phyloP scores from a whole-genome alignment of 2,888 invertebrate species.

The Meteorus colon region DNA sequence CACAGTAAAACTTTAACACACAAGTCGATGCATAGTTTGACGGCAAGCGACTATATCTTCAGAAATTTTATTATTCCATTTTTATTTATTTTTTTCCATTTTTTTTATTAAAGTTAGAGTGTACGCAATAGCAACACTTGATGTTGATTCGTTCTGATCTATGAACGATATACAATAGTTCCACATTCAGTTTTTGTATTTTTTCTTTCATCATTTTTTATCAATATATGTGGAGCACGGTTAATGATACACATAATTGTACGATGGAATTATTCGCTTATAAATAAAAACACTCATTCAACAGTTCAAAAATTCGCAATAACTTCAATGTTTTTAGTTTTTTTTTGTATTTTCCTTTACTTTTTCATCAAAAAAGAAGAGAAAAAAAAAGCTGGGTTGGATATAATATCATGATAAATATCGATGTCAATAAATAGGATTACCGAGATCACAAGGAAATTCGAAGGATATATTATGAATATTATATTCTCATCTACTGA shows the following conservation, averaged over 20 bases:
- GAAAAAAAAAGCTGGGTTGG: not conserved
- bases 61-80: constrained; percentile 20
- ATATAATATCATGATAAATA: constrained; percentile 30
- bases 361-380: not conserved
- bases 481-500: constrained; percentile 45
- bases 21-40: constrained; percentile 29
- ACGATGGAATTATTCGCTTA: constrained; percentile 22
- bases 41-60: constrained; percentile 25
- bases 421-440: constrained; percentile 41
- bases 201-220: constrained; percentile 27
- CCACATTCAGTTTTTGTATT: constrained; percentile 16
- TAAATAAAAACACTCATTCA: constrained; percentile 29
- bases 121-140: constrained; percentile 50
- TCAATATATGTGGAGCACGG: constrained; percentile 3
- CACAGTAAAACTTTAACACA: constrained; percentile 24
- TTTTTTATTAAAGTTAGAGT: constrained; percentile 30
- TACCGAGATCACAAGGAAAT: constrained; percentile 41
- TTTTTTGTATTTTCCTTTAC: not conserved
- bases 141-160: constrained; percentile 16
- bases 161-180: constrained; percentile 23
- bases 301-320: constrained; percentile 29
- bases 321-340: not conserved
- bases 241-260: constrained; percentile 25
- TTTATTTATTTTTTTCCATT: not conserved
- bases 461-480: constrained; percentile 23